Base-by-base conservation (phyloP, 2,113 vertebrate genomes). In the Paradoxurus hermaphroditus region DNA sequence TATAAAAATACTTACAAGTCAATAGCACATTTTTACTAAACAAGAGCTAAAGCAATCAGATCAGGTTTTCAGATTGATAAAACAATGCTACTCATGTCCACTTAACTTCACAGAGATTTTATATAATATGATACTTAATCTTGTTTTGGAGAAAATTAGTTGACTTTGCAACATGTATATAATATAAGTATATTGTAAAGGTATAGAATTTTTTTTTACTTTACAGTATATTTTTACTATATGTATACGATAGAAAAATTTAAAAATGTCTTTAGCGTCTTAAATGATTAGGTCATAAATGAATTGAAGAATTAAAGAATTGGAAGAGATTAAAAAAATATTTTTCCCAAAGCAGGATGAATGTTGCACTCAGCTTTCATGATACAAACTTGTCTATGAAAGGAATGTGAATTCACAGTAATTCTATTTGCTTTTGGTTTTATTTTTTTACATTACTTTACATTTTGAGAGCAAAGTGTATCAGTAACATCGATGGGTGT, bases 81-180 rank as follows among this genome's bases (percentile, higher is more conserved):
- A 86, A 63, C 56, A 96, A 91, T 86, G 23, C 16, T 29, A 62
- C 13, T 49, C 31, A 56, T 16, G 19, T 56, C 18, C 39, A 29
- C 77, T 79, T 91, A 97, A 90, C 7, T 91, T 77, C 65, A 94
- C n/a, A 88, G 34, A 95, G 46, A 72, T 88, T 92, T 90, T 53
- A 29, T 46, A 39, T 29, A 67, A 5, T 63, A 62, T 84, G 56
- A 83, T 91, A 73, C 10, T 90, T 94, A 56, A 53, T 7, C 10
- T 81, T 84, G 0, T 92, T 93, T 91, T 10, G 2, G 11, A 39
- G 21, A 19, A 63, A 81, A 90, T 63, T 31, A 65, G 79, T 86
- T 79, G 73, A 84, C 29, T 90, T 78, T 85, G 31, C 83, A 67
- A 62, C 73, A 62, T 86, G 36, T 75, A 70, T 81, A 46, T 87